Evolutionary conservation across 1,140 invertebrate genomes (phyloP), one percentile per base, ranked within the genome.

Genomic region (Atopsyche davidsoni): DNA sequence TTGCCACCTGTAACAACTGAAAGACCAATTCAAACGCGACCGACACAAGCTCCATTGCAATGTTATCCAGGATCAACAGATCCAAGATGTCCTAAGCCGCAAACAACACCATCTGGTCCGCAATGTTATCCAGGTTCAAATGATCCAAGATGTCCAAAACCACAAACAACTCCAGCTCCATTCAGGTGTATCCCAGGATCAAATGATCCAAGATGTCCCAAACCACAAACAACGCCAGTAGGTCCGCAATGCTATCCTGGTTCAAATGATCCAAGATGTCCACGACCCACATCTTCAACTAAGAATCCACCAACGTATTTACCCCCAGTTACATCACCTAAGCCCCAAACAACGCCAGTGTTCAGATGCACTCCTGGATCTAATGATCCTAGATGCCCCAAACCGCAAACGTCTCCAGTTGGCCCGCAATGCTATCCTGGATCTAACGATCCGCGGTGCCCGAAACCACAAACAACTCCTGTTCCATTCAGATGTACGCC

Each of bases 361-460:
- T 57, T 61, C 6, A 50, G 51, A 24, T 64, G 64, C 41, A 67
- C 64, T 51, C 67, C 64, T 34, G 66, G 65, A 13, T 62, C 58
- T 2, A 63, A 53, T 2, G 69, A 74, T 44, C 62, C 64, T 4
- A 51, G 62, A 38, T 70, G 68, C 50, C 51, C 62, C 19, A 36
- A 42, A 1, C 53, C 61, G 7, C 39, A 43, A 36, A 49, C 60
- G n/a, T 4, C 50, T 23, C 69, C 69, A 23, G 53, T 50, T 11
- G 39, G 53, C 7, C 66, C 66, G 28, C 70, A 69, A 22, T 78
- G 76, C 55, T 79, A 75, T 46, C 75, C 75, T 4, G 78, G 78
- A 32, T 77, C 75, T 11, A 70, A 64, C 28, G 77, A 80, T 65
- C 76, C 77, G 3, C 75, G 73, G 46, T 80, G 77, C 50, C 75